Conservation (phyloP, 2,113 vertebrate genomes). For the Rhombomys opimus region DNA sequence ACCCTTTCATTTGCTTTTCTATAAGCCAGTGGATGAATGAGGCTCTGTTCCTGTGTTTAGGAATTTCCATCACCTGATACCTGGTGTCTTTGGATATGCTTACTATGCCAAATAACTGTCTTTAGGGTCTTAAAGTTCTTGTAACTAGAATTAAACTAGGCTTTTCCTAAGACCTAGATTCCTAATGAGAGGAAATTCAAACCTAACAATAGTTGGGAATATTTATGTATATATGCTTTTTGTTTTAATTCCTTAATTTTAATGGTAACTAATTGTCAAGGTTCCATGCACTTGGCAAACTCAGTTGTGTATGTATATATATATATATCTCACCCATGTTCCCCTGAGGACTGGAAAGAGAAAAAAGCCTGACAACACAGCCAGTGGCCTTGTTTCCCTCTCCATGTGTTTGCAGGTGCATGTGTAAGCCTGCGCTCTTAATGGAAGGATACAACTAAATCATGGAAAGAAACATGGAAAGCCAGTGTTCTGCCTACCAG, state of each 20-base stretch:
- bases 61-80: conserved; percentile 78
- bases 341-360: background rate
- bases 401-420: background rate
- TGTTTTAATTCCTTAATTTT: background rate
- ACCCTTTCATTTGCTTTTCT: conserved; percentile 68
- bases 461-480: background rate
- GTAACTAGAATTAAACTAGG: conserved; percentile 60
- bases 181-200: conserved; percentile 13
- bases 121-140: conserved; percentile 61
- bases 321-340: too few relatives aligned
- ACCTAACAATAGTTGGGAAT: background rate
- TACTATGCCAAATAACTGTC: conserved; percentile 64
- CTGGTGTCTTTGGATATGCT: conserved; percentile 67
- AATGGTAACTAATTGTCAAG: conserved; percentile 39
- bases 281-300: background rate
- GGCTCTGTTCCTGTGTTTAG: conserved; percentile 75
- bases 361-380: background rate
- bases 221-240: background rate
- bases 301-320: background rate
- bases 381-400: background rate
- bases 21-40: conserved; percentile 68
- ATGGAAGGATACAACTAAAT: background rate
- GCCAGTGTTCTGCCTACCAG: background rate
- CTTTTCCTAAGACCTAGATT: conserved; percentile 15
- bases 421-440: background rate